Percentiles rank a stretch among this genome's conserved stretches.
These are phyloP conservation scores for Yponomeuta plumbellus DNA, from an alignment of 2,888 invertebrate species.

Conservation along the genomic window DNA sequence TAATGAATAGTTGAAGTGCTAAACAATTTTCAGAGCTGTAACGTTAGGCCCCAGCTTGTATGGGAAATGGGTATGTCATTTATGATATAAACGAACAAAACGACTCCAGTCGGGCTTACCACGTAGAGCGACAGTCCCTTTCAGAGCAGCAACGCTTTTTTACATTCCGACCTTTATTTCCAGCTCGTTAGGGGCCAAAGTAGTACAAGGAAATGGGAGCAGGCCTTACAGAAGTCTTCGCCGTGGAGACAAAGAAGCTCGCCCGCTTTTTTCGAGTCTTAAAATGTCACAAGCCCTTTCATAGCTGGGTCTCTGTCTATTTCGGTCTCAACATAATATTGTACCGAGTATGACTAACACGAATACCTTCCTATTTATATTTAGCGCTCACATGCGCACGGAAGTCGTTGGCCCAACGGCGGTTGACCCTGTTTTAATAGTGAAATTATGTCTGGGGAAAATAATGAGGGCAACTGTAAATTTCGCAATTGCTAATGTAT, in stretches of 20 bases:
- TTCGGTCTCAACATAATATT: constrained; percentile 25
- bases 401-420: constrained; percentile 49
- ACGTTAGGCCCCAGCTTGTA: no score
- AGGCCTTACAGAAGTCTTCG: neutral
- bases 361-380: constrained; percentile 44
- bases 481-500: constrained; percentile 15
- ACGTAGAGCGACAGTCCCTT: neutral
- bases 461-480: constrained; percentile 37
- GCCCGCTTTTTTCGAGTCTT: neutral
- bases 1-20: no score
- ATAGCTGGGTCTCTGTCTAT: constrained; percentile 33
- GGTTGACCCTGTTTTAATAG: constrained; percentile 47
- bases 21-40: no score
- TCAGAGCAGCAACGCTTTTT: neutral
- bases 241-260: neutral
- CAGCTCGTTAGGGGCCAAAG: neutral
- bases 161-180: neutral
- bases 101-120: neutral
- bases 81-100: constrained; percentile 1
- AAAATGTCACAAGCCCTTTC: neutral
- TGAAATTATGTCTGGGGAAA: constrained; percentile 39
- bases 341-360: constrained; percentile 32
- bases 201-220: neutral
- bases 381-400: constrained; percentile 47
- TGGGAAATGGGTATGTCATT: no score